phyloP scores from a whole-genome alignment of 1,140 invertebrate species.

The Drosophila lacteicornis region DNA sequence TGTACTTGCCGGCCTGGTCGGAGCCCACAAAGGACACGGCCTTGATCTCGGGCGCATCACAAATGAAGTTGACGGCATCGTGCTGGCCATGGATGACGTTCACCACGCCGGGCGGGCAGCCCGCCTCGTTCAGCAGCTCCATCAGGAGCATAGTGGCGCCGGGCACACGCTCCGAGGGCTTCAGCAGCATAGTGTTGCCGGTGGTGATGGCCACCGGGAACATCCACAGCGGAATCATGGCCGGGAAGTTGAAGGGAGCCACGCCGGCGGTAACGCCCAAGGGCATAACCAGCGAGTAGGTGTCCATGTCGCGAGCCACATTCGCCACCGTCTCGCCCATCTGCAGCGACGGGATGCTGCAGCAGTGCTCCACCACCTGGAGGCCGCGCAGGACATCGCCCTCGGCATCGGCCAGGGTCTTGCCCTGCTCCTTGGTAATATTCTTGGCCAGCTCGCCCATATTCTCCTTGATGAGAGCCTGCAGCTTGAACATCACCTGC shows the following conservation, averaged over 20 bases:
- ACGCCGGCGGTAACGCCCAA: conserved; percentile 88
- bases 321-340: conserved; percentile 96
- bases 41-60: conserved; percentile 97
- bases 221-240: conserved; percentile 99
- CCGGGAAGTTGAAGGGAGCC: conserved; percentile 98
- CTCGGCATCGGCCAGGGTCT: conserved; percentile 98
- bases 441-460: conserved; percentile 95
- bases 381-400: conserved; percentile 98
- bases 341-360: conserved; percentile 95
- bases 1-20: conserved; percentile 97
- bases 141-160: conserved; percentile 97
- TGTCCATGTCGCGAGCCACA: conserved; percentile 97
- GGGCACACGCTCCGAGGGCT: conserved; percentile 98
- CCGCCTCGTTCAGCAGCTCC: conserved; percentile 86
- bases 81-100: conserved; percentile 97
- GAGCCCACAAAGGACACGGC: conserved; percentile 99
- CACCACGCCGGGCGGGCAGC: conserved; percentile 93
- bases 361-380: conserved; percentile 98
- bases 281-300: conserved; percentile 94
- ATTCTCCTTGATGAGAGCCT: conserved; percentile 87
- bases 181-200: conserved; percentile 92
- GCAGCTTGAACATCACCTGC: conserved; percentile 96
- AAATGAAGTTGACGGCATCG: conserved; percentile 98
- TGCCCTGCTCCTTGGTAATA: conserved; percentile 98
- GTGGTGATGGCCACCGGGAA: conserved; percentile 97